Conservation (phyloP, 2,888 invertebrate genomes). For the Busseola fusca region DNA sequence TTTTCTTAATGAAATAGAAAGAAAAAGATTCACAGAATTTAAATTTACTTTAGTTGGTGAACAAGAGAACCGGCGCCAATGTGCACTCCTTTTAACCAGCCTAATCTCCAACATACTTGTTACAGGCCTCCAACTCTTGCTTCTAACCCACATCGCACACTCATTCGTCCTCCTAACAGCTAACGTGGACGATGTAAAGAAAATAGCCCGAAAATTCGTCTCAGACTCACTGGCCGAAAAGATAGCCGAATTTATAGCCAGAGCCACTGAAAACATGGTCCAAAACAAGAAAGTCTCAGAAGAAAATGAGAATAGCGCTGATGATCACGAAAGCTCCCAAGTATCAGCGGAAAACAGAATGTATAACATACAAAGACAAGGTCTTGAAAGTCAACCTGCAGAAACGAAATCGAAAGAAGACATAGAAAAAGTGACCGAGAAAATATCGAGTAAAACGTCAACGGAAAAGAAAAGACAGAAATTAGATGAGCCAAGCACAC, state of each 20-base stretch:
- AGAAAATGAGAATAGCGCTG: slow-evolving; percentile 52
- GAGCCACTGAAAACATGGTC: slow-evolving; percentile 47
- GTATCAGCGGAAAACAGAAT: slow-evolving; percentile 42
- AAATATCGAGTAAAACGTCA: accelerated
- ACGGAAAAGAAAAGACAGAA: background rate
- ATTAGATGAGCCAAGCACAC: accelerated
- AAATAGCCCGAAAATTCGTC: slow-evolving; percentile 74
- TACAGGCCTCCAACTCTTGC: slow-evolving; percentile 69
- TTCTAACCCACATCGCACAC: slow-evolving; percentile 59
- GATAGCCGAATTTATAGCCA: slow-evolving; percentile 66
- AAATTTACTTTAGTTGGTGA: too few relatives aligned
- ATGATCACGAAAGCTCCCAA: background rate
- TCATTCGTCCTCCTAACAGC: slow-evolving; percentile 75
- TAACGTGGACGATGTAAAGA: slow-evolving; percentile 75
- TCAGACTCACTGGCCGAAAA: slow-evolving; percentile 71
- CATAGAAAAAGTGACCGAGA: background rate
- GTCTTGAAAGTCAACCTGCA: background rate
- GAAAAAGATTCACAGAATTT: too few relatives aligned
- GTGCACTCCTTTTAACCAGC: too few relatives aligned
- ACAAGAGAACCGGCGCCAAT: too few relatives aligned
- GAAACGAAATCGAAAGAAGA: slow-evolving; percentile 8
- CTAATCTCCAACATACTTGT: slow-evolving; percentile 17
- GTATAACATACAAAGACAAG: background rate
- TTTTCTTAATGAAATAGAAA: too few relatives aligned
- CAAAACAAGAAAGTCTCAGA: slow-evolving; percentile 39